Evolutionary conservation across 1,140 invertebrate genomes (phyloP), one percentile per base, ranked within the genome.

Genomic region (Rhynchophorus ferrugineus): DNA sequence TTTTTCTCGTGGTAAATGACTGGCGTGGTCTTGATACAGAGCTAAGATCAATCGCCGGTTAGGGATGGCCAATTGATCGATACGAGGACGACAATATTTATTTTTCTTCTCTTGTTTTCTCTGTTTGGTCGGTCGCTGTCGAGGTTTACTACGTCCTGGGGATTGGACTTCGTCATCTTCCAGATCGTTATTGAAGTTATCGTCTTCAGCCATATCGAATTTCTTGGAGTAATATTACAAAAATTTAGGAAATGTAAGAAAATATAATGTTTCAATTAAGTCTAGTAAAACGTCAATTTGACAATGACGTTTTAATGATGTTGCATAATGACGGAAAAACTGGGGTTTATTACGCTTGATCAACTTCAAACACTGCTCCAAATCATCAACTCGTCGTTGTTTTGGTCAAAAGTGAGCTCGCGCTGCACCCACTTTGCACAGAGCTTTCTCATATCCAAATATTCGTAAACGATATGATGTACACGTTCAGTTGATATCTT

Each of bases 11-110:
- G 60, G 50, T 13, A 64, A 57, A 34, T 53, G 54, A 19, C 63
- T 35, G 2, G 49, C 49, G 33, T 63, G 55, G 14, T 61, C 24
- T 24, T 60, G 46, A 49, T 59, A 66, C 29, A 60, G 39, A 13
- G 44, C 49, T 8, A 66, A 36, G 17, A 66, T 57, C 2, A 58
- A 11, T 37, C 61, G 24, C 50, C 57, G 61, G 11, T 44, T 56
- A 1, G 64, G 62, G 16, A 54, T 60, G 1, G 64, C 58, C 8
- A 66, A 35, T 43, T 59, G 54, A 49, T 66, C 62, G 6, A 64
- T 56, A 44, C 64, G 39, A 7, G 54, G 29, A 33, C 62, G 61
- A 44, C 61, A 63, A 49, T 48, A 43, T 48, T n/a, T 18, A n/a
- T 54, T 47, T 33, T 3, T 3, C 17, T 41, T 37, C 14, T 37